Base-by-base conservation (phyloP, 2,797 vertebrate species). In the Hyperoplus immaculatus region DNA sequence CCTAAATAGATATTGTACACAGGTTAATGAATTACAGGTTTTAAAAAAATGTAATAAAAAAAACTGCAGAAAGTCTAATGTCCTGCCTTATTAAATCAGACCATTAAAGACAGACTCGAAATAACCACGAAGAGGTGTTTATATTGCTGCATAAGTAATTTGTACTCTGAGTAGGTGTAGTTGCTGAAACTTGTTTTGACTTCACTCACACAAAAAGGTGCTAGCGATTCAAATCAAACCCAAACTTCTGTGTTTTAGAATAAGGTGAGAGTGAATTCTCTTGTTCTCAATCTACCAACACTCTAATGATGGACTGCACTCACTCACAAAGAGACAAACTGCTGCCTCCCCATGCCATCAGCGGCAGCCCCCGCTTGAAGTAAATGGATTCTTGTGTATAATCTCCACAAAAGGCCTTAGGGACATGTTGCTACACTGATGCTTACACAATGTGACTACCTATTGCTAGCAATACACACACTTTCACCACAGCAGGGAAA, bases 361-460 rank as follows among this genome's bases (percentile, higher is more conserved):
- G 73, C 62, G 6, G 72, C 80, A 53, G 74, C 80, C 76, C 81
- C 85, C 62, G 81, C 69, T 83, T 78, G 59, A 83, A 81, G 78
- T 82, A 85, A 89, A 90, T 85, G 69, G 85, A 89, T 88, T 91
- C 75, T 74, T 81, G 70, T 86, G 85, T 83, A 81, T 86, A 82
- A 89, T 89, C 82, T 90, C 82, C 55, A 69, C 75, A 75, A 67
- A 84, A 57, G 75, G 29, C 82, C 69, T 69, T 29, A 11, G 88
- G 85, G 88, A 91, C 69, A 59, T 81, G 85, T 82, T 66, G 68
- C 85, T 83, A 89, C 82, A 88, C 71, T 80, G 82, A 89, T 81
- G 75, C 85, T 84, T 85, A 85, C 81, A 91, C 81, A 92, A 90
- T 87, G 57, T 85, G 82, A 87, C 74, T 77, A 84, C 74, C 73